Base-by-base conservation (phyloP, 2,888 invertebrate genomes). In the Sphaerophoria taeniata region DNA sequence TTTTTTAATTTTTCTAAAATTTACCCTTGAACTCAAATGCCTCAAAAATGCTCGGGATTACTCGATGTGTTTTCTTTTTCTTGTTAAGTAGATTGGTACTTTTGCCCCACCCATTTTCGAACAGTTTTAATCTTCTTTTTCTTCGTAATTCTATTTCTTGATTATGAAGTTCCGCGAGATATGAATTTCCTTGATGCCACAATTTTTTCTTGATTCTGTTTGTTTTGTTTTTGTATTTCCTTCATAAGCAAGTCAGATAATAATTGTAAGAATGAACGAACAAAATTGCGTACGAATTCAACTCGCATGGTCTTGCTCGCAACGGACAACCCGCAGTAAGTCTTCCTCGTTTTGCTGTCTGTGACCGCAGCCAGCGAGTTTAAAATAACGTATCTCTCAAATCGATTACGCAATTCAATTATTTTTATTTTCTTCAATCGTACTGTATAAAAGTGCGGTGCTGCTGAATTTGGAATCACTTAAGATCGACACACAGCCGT, bases 381-480 rank as follows among this genome's bases (percentile, higher is more conserved):
- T 72, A n/a, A 53, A 58, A 39, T 51, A 56, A 80, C 24, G 24
- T 39, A 12, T 67, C 69, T 47, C 36, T 39, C 24, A 24, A 49
- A 80, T 49, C 33, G 55, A 60, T 83, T 83, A 70, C 77, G 77
- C 77, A 83, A 83, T 67, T 70, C 39, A 33, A 31, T 69, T 63
- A 63, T 73, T 63, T n/a, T 47, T 14, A 49, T 49, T 58, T 58
- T 58, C 39, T 6, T 72, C 55, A 55, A 55, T 34, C 47, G 71
- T 53, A 81, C 9, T 24, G 24, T 7, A 65, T 51, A 43, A 39
- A 24, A 49, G 69, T 49, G 49, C 12, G 9, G 43, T 63, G 49
- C 51, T 36, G 45, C 67, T 39, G 51, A 39, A 51, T 51, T 34
- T 51, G 67, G 36, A 53, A 67, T 14, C 65, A 65, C 65, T 65